These are phyloP conservation scores for Palythoa grandis DNA, from an alignment of 92 coral and sea anemone genomes.

Conservation along the genomic window DNA sequence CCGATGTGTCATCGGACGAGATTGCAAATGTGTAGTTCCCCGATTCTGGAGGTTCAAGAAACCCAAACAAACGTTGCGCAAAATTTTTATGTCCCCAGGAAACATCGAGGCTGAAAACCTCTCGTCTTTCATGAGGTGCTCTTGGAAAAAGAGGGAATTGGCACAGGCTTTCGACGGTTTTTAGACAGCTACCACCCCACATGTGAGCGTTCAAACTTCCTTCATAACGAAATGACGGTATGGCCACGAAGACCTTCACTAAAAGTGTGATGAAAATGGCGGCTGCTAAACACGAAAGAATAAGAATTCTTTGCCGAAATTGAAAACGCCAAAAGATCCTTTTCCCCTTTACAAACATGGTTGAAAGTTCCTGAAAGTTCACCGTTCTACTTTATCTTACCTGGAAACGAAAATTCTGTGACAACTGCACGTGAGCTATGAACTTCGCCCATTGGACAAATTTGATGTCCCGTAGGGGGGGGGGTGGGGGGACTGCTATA, in stretches of 20 bases:
- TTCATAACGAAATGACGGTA: background rate
- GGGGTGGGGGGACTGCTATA: no score
- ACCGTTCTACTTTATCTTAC: no score
- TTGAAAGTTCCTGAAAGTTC: no score
- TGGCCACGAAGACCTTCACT: background rate
- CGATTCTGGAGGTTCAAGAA: constrained; percentile 5
- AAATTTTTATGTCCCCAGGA: background rate
- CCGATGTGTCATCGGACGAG: constrained; percentile 26
- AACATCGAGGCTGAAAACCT: background rate
- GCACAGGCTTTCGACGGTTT: constrained; percentile 23
- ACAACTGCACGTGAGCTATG: no score
- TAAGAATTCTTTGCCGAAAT: constrained; percentile 22
- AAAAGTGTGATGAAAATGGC: background rate
- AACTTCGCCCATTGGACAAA: no score
- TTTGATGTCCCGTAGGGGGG: no score
- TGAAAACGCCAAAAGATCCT: constrained; percentile 6
- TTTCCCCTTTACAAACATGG: background rate
- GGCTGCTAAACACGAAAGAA: background rate
- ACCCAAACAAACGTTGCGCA: constrained; percentile 35
- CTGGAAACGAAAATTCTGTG: no score
- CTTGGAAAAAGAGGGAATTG: constrained; percentile 26
- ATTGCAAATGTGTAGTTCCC: constrained; percentile 33
- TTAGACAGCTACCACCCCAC: constrained; percentile 20
- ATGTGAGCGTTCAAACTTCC: constrained; percentile 18
- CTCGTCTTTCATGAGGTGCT: constrained; percentile 18